Evolutionary conservation across 2,797 vertebrate species (phyloP), one percentile per base, ranked within the genome.

Genomic region (Periophthalmus magnuspinnatus): DNA sequence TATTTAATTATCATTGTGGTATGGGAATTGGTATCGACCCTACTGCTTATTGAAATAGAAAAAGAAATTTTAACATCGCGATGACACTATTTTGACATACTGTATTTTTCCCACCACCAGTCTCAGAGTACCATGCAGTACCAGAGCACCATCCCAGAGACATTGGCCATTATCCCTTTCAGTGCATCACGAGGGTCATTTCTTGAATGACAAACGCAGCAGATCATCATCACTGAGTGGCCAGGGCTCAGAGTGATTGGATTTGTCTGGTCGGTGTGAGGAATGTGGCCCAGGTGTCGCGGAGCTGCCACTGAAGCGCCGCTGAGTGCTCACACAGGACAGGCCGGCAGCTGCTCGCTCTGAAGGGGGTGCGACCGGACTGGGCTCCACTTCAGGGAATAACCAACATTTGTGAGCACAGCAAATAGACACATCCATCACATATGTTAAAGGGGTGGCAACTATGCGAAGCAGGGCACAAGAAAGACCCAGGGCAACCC

Each of bases 301-400:
- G 48, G 71, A 70, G 54, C 72, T 78, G 71, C 79, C 76, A 79
- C 10, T 65, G 83, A 86, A 79, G 83, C 80, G 80, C 78, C 70
- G 72, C 59, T 77, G 28, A 58, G 63, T 76, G 60, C 57, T 33
- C 72, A 72, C 72, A 59, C 55, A 67, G 61, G 63, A 63, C 58
- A 59, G 68, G 68, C 74, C 79, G 73, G 75, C 89, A 90, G 87
- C 88, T 92, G 87, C 82, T 85, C 80, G 77, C 80, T 74, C 22
- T 83, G 82, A 85, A 81, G 81, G 85, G 32, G 84, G 81, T 13
- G 69, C 54, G 70, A 65, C 62, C 68, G 28, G 75, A 72, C 61
- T 59, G 68, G 69, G 66, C 59, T 65, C 79, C 66, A 32, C 58
- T 71, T 79, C 59, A 79, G 83, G 72, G 69, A 77, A 75, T 77